These are phyloP conservation scores for Austrofundulus limnaeus DNA, from an alignment of 2,113 vertebrate genomes.

Conservation along the genomic window DNA sequence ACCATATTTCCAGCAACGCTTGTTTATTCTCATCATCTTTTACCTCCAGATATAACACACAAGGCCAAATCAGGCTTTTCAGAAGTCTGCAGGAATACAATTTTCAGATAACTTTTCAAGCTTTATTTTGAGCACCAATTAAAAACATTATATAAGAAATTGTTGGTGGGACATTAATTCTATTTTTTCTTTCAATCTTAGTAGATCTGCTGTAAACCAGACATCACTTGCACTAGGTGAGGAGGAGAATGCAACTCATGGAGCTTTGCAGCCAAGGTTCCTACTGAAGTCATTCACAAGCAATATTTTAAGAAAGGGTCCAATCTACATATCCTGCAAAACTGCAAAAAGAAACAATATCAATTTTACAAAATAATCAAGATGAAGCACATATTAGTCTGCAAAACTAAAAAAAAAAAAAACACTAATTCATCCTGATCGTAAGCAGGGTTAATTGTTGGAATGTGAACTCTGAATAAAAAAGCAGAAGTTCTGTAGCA, in stretches of 20 bases:
- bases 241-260: constrained; percentile 5
- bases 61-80: background rate
- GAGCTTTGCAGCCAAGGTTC: constrained; percentile 47
- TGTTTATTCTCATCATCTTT: background rate
- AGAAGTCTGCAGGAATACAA: constrained; percentile 35
- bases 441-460: constrained; percentile 18
- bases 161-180: constrained; percentile 23
- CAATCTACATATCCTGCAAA: constrained; percentile 45
- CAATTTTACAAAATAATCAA: constrained; percentile 51
- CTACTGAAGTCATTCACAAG: constrained; percentile 66
- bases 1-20: background rate
- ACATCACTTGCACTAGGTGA: constrained; percentile 68
- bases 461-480: constrained; percentile 38
- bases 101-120: constrained; percentile 1
- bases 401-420: background rate
- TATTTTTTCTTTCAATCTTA: constrained; percentile 24
- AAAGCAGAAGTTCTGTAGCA: constrained; percentile 58
- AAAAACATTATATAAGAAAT: constrained; percentile 3
- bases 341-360: constrained; percentile 9
- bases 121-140: constrained; percentile 30
- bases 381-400: constrained; percentile 34
- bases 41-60: background rate
- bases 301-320: constrained; percentile 66
- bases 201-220: constrained; percentile 54
- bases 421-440: constrained; percentile 6